Base-by-base conservation (phyloP, 2,888 invertebrate species). In the Serripes groenlandicus region DNA sequence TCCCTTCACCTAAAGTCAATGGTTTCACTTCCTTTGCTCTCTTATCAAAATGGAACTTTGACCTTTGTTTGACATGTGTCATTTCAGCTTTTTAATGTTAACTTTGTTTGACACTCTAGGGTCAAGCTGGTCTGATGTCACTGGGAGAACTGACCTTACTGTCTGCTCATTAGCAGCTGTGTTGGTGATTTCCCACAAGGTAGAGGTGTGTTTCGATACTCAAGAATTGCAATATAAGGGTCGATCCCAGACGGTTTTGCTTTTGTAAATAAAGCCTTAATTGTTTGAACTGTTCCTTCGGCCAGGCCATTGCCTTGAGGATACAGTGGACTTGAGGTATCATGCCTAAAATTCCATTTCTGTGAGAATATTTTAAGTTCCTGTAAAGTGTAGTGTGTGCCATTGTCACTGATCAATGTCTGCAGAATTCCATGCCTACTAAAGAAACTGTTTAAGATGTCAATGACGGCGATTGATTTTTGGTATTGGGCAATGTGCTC, bases 221-320 rank as follows among this genome's bases (percentile, higher is more conserved):
- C 80, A 15, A 87, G n/a, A n/a, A n/a, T n/a, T n/a, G n/a, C n/a
- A n/a, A n/a, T n/a, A n/a, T n/a, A n/a, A n/a, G n/a, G n/a, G 21
- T 71, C 54, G 3, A 1, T 5, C 23, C 34, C 21, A n/a, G 32
- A 30, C 30, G 18, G 34, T 23, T 75, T 78, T 11, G 80, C 62
- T 35, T 85, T 88, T 15, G 21, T 72, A 23, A 89, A 64, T 0
- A 90, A 28, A 2, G 58, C 18, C 58, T 89, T 89, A 1, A 85
- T 74, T 1, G 75, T 88, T 69, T 87, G 81, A 1, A 90, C 87
- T 18, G 81, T 74, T 37, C 42, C 69, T 32, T 83, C 90, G 15
- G 86, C 87, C 3, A 88, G 78, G 7, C 86, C 81, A 56, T 88
- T 90, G 9, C 78, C 74, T 62, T 89, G 76, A 21, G 83, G 81